Evolutionary conservation across 2,888 invertebrate species (phyloP).

Genomic region (Erebia palarica): DNA sequence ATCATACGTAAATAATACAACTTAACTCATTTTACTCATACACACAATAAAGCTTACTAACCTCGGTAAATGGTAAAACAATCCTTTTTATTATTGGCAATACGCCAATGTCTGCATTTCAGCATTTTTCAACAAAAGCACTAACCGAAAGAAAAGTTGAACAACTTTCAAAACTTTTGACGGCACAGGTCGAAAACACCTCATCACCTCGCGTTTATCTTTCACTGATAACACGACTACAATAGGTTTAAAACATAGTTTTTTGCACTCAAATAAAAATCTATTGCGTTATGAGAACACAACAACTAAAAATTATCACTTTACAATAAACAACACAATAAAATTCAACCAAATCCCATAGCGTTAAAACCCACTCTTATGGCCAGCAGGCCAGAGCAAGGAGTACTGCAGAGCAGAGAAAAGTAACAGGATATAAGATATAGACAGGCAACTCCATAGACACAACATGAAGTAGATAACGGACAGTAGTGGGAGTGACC

Average conservation of each 20-base stretch:
- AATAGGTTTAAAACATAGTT: not conserved
- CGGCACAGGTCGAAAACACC: slow-evolving; percentile 54
- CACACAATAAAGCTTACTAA: slow-evolving; percentile 35
- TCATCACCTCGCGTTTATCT: slow-evolving; percentile 45
- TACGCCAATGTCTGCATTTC: slow-evolving; percentile 36
- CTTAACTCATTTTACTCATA: too few species aligned
- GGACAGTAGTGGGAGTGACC: too few species aligned
- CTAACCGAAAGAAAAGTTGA: slow-evolving; percentile 54
- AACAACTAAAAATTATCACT: not conserved
- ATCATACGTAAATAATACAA: too few species aligned
- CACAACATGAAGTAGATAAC: too few species aligned
- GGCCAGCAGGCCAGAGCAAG: too few species aligned
- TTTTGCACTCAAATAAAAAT: not conserved
- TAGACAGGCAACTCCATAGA: too few species aligned
- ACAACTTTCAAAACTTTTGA: slow-evolving; percentile 63
- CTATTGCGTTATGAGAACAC: not conserved
- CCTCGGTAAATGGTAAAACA: slow-evolving; percentile 39
- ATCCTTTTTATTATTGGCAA: slow-evolving; percentile 30
- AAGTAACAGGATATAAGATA: too few species aligned
- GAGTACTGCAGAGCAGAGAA: too few species aligned
- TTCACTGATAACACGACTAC: not conserved
- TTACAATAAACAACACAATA: too few species aligned
- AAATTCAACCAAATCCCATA: too few species aligned
- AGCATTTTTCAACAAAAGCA: slow-evolving; percentile 46
- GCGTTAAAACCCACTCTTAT: too few species aligned